Percentiles rank a stretch among this genome's conserved stretches.
These are phyloP conservation scores for Cyphomyrus discorhynchus DNA, from an alignment of 2,113 vertebrate genomes.

Conservation along the genomic window DNA sequence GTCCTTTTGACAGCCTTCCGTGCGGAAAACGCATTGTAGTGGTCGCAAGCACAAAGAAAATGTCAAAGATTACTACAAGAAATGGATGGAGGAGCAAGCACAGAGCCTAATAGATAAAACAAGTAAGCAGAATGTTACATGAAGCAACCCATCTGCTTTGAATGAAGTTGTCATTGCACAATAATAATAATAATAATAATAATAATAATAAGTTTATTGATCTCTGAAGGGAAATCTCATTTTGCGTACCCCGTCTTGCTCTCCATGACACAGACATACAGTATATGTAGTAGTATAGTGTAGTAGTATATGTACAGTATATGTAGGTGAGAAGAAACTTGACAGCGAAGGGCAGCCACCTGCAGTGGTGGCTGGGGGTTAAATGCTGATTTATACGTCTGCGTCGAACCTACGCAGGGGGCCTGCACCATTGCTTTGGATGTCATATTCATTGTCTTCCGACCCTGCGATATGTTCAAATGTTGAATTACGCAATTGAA, in stretches of 20 bases:
- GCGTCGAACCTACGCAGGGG: not conserved
- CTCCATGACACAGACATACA: not conserved
- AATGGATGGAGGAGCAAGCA: conserved; percentile 99
- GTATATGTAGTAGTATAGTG: too few relatives aligned
- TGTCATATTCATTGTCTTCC: not conserved
- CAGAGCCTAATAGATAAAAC: conserved; percentile 98
- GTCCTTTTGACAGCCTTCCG: conserved; percentile 71
- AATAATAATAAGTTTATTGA: not conserved
- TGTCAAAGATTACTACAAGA: conserved; percentile 97
- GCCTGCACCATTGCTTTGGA: not conserved
- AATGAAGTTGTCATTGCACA: not conserved
- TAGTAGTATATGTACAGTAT: too few relatives aligned
- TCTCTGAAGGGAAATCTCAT: not conserved
- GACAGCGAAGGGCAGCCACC: not conserved
- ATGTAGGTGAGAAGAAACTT: not conserved
- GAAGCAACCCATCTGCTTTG: not conserved
- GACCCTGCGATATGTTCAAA: not conserved
- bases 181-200: not conserved
- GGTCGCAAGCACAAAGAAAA: conserved; percentile 97
- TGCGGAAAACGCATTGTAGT: conserved; percentile 96
- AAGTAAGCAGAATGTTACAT: conserved; percentile 52
- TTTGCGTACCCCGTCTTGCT: not conserved
- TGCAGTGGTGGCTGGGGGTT: not conserved
- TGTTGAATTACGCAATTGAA: not conserved
- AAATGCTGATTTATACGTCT: not conserved